Evolutionary conservation across 2,888 invertebrate genomes (phyloP).

Genomic region (Zygogramma bicolorata): DNA sequence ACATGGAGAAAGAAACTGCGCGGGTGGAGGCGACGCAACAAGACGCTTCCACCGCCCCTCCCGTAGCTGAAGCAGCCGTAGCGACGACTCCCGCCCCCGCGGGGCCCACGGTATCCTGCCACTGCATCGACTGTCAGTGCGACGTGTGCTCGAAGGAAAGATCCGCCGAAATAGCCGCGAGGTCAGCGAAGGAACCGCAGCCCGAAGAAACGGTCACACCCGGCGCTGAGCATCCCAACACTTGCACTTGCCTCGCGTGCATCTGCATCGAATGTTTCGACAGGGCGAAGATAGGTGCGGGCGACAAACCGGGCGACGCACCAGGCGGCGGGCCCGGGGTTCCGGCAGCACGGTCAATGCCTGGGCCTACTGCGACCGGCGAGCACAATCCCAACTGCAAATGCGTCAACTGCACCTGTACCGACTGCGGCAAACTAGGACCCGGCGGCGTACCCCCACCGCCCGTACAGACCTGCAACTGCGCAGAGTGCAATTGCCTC

Average conservation of each 20-base stretch:
- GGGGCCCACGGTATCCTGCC: slow-evolving; percentile 28
- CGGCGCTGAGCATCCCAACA: slow-evolving; percentile 6
- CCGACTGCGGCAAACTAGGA: not conserved
- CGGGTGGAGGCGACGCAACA: too few species aligned
- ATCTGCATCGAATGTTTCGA: slow-evolving; percentile 33
- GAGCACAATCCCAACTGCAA: slow-evolving; percentile 11
- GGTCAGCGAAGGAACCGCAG: too few species aligned
- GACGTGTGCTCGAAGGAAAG: slow-evolving; percentile 33
- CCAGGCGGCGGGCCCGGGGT: not conserved
- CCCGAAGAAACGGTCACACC: too few species aligned
- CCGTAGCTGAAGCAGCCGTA: not conserved
- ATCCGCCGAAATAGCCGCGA: too few species aligned
- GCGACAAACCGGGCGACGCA: not conserved
- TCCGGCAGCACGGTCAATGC: not conserved
- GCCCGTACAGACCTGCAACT: not conserved
- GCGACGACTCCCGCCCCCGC: not conserved
- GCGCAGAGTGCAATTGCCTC: slow-evolving; percentile 16
- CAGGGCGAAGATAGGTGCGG: not conserved
- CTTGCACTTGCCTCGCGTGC: slow-evolving; percentile 37
- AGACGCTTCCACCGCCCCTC: too few species aligned
- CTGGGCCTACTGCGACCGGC: not conserved
- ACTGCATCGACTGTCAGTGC: slow-evolving; percentile 42
- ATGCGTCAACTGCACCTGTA: slow-evolving; percentile 24
- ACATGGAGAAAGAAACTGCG: not conserved
- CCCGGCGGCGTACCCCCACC: not conserved